These are phyloP conservation scores for Syrmaticus mikado DNA, from an alignment of 2,113 vertebrate genomes.

Conservation along the genomic window DNA sequence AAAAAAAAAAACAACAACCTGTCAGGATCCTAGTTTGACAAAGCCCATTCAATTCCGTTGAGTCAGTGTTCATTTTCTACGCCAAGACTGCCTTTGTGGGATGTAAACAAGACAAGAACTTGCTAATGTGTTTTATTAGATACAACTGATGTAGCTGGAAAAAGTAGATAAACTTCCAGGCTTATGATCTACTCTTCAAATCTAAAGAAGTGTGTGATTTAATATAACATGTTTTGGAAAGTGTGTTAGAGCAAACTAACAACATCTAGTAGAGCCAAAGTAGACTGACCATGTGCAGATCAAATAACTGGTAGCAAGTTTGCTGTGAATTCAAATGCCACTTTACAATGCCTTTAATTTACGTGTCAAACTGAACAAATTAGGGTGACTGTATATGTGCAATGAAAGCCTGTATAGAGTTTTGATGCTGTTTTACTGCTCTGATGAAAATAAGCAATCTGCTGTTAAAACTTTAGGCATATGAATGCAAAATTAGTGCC, in stretches of 20 bases:
- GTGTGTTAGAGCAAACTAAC: not conserved
- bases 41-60: not conserved
- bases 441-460: not conserved
- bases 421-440: not conserved
- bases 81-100: not conserved
- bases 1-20: not conserved
- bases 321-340: not conserved
- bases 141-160: not conserved
- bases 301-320: not conserved
- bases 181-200: not conserved
- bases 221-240: not conserved
- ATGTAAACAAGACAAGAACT: not conserved
- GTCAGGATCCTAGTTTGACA: not conserved
- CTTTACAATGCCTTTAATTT: not conserved
- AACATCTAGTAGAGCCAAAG: not conserved
- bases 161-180: not conserved
- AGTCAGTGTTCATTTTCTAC: accelerated
- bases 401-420: accelerated
- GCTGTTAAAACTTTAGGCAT: not conserved
- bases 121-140: not conserved
- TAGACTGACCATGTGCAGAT: accelerated
- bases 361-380: not conserved
- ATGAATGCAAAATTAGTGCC: not conserved
- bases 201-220: not conserved
- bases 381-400: not conserved